These are phyloP conservation scores for Centropyge bicolor DNA, from an alignment of 2,797 vertebrate genomes.

Conservation along the genomic window DNA sequence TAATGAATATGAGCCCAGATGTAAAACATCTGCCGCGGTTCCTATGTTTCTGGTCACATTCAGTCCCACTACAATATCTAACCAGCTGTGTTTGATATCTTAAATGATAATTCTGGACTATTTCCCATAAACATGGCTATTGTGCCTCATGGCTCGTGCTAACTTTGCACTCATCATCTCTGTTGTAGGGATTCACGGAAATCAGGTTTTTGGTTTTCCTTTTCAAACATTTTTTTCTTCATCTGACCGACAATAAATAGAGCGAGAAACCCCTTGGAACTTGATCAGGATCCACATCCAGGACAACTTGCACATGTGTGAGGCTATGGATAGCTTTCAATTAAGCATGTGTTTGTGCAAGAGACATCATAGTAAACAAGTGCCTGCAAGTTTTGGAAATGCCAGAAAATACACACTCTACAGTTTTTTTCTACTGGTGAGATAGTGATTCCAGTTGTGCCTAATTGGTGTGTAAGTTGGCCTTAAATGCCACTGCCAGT, in stretches of 20 bases:
- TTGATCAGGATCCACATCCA: not conserved
- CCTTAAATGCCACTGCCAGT: too few relatives aligned
- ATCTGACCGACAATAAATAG: not conserved
- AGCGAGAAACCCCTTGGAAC: not conserved
- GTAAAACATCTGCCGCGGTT: conserved; percentile 63
- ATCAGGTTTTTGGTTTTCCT: not conserved
- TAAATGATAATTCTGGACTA: not conserved
- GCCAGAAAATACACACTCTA: not conserved
- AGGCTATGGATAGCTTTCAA: not conserved
- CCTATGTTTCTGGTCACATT: conserved; percentile 41
- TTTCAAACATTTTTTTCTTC: not conserved
- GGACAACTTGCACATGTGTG: not conserved
- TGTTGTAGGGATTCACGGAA: not conserved
- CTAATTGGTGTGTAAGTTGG: too few relatives aligned
- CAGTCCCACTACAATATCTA: conserved; percentile 27
- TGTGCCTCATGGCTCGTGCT: not conserved
- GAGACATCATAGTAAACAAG: not conserved
- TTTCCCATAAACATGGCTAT: not conserved
- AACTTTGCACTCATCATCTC: not conserved
- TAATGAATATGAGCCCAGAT: conserved; percentile 55
- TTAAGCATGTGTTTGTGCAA: not conserved
- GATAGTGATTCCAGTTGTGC: not conserved
- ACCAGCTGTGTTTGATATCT: conserved; percentile 18
- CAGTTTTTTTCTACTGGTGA: not conserved
- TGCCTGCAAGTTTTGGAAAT: not conserved